Conservation (phyloP, 2,888 invertebrate species). For the Linnaemya vulpina region DNA sequence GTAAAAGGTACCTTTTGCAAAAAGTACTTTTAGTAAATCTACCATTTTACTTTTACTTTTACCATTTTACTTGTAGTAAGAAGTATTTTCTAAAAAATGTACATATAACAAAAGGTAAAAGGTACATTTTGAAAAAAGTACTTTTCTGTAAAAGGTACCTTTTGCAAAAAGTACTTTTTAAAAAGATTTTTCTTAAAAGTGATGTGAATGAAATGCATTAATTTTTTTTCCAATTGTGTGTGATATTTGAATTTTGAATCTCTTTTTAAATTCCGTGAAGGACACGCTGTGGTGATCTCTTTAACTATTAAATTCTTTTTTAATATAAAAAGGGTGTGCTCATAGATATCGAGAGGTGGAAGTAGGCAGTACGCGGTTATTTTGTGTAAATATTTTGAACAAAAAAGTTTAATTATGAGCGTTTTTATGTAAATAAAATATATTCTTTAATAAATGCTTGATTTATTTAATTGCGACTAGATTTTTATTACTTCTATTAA, state of each 20-base stretch:
- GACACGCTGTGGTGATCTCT: no score
- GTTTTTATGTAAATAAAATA: slow-evolving; percentile 19
- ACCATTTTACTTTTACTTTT: no score
- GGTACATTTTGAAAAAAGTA: not conserved
- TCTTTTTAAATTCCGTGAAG: no score
- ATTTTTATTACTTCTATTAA: slow-evolving; percentile 61
- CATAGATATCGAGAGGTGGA: not conserved
- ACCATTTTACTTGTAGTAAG: not conserved
- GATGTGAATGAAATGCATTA: no score
- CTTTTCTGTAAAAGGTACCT: not conserved
- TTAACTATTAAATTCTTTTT: no score
- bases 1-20: not conserved
- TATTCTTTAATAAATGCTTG: slow-evolving; percentile 42
- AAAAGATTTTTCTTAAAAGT: no score
- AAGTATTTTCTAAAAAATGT: not conserved
- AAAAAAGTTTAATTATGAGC: slow-evolving; percentile 1
- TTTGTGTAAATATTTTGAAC: not conserved
- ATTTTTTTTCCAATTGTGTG: no score
- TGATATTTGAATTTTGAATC: no score
- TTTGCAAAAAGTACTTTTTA: no score
- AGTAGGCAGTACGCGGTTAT: slow-evolving; percentile 29
- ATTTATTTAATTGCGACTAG: slow-evolving; percentile 68
- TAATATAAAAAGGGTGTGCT: no score
- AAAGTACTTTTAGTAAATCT: not conserved
- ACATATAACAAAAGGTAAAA: not conserved